These are phyloP conservation scores for Aethes cnicana DNA, from an alignment of 2,888 invertebrate genomes.

Conservation along the genomic window DNA sequence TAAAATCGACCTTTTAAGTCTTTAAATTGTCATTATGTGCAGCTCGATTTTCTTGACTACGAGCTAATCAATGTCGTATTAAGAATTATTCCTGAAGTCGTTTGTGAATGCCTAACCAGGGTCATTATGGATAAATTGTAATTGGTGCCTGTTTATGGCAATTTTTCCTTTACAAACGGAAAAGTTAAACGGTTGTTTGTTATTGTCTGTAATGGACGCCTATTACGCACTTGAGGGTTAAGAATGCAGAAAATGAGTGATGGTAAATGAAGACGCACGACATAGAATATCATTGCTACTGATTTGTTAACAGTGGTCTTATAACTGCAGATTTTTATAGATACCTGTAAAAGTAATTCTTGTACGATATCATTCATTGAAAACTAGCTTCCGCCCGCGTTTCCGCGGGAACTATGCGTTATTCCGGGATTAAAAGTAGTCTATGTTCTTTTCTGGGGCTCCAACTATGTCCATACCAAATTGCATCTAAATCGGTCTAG, in stretches of 20 bases:
- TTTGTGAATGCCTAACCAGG: slow-evolving; percentile 75
- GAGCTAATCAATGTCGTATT: slow-evolving; percentile 79
- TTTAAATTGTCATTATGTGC: slow-evolving; percentile 80
- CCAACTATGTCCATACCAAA: too few relatives aligned
- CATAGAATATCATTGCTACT: too few relatives aligned
- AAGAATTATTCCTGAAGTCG: slow-evolving; percentile 75
- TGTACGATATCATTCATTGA: too few relatives aligned
- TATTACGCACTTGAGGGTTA: slow-evolving; percentile 24
- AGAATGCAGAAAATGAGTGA: slow-evolving; percentile 11
- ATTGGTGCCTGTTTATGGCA: slow-evolving; percentile 70
- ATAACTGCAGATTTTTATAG: too few relatives aligned
- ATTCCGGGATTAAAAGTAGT: too few relatives aligned
- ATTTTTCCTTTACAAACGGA: slow-evolving; percentile 47
- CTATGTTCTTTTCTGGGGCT: too few relatives aligned
- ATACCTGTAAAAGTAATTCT: too few relatives aligned
- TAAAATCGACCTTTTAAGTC: slow-evolving; percentile 80
- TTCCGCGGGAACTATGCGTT: too few relatives aligned
- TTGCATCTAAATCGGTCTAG: too few relatives aligned
- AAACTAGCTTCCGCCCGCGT: too few relatives aligned
- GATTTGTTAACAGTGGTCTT: too few relatives aligned
- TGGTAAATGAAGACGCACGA: not conserved
- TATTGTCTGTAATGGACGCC: slow-evolving; percentile 25
- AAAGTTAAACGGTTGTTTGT: slow-evolving; percentile 34
- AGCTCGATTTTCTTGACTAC: slow-evolving; percentile 60
- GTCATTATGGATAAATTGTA: slow-evolving; percentile 72